Conservation (phyloP, 2,888 invertebrate species). For the Phragmatobia fuliginosa region DNA sequence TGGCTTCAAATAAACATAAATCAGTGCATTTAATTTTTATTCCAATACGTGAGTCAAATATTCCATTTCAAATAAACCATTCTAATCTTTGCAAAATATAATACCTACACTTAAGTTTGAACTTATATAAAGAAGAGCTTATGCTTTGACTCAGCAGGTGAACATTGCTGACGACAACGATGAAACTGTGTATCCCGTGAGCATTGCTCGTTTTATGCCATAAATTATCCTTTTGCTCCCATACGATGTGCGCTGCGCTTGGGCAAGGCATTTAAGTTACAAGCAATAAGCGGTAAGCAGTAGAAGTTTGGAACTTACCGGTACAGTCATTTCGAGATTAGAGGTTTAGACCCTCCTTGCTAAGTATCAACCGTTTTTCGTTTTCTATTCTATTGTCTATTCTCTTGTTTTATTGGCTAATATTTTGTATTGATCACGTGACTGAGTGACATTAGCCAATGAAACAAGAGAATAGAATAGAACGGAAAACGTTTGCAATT, state of each 20-base stretch:
- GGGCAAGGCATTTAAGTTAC: conserved; percentile 22
- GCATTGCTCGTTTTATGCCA: conserved; percentile 61
- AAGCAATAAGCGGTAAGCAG: conserved; percentile 46
- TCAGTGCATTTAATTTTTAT: not conserved
- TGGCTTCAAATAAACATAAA: not conserved
- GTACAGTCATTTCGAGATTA: no score
- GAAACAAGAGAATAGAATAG: no score
- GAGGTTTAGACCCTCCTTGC: no score
- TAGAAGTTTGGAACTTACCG: conserved; percentile 9
- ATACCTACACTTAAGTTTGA: conserved; percentile 48
- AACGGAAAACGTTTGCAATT: no score
- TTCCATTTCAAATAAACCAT: conserved; percentile 38
- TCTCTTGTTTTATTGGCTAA: no score
- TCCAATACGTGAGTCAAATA: not conserved
- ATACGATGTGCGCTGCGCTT: conserved; percentile 57
- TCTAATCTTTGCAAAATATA: conserved; percentile 43
- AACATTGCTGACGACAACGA: conserved; percentile 60
- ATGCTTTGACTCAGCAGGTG: conserved; percentile 57
- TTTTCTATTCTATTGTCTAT: no score
- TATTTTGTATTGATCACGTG: no score
- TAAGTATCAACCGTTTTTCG: no score
- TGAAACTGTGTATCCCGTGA: conserved; percentile 63
- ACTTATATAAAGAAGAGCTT: conserved; percentile 49
- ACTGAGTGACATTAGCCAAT: no score
- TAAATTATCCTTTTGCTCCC: conserved; percentile 69